Conservation (phyloP, 2,797 vertebrate genomes). For the Trachops cirrhosus region DNA sequence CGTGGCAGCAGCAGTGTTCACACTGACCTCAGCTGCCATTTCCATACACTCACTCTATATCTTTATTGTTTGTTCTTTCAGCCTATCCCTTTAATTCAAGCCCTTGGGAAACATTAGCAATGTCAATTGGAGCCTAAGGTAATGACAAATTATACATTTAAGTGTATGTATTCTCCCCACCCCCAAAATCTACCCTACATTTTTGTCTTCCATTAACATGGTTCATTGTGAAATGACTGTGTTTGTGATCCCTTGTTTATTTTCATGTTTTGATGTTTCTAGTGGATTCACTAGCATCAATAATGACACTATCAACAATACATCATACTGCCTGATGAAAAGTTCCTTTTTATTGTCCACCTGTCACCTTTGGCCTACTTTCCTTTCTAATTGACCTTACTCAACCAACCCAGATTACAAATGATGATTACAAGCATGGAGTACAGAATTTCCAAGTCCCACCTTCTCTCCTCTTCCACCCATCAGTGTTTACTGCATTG, state of each 20-base stretch:
- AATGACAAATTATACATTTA: background rate
- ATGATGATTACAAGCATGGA: background rate
- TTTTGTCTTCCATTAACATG: background rate
- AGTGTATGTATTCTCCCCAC: background rate
- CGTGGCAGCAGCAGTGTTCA: background rate
- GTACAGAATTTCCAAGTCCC: background rate
- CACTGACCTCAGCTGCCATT: background rate
- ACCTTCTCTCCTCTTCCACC: background rate
- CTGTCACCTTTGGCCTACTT: conserved; percentile 7
- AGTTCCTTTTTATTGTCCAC: background rate
- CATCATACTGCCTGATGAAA: background rate
- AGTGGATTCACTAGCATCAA: background rate
- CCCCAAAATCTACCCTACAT: background rate
- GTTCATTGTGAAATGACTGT: background rate
- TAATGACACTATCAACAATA: background rate
- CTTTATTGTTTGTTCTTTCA: background rate
- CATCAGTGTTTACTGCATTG: background rate
- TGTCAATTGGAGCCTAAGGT: background rate
- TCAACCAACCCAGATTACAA: background rate
- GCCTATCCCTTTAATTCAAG: background rate
- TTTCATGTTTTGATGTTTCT: background rate
- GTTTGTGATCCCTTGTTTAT: background rate
- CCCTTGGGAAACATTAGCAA: background rate
- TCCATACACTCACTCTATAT: background rate
- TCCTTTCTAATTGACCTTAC: background rate